A percentile compares a stretch with the other conserved stretches of the same genome.
Evolutionary conservation across 2,797 vertebrate genomes (phyloP).

Genomic region (Luscinia luscinia): DNA sequence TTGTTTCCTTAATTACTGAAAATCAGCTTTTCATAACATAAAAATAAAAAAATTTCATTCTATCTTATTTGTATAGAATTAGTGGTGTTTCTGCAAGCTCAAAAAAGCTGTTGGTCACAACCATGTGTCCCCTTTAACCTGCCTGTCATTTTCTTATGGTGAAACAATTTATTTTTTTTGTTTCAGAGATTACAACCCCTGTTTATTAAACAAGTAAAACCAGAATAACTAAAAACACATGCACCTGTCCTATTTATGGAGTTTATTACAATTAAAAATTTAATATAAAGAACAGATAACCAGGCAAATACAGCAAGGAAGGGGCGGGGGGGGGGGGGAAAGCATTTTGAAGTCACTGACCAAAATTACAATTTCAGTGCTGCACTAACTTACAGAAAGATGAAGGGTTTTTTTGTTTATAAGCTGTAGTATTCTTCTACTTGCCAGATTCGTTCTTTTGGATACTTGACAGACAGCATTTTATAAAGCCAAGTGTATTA

Average conservation of each 20-base stretch:
- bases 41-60: neutral
- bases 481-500: neutral
- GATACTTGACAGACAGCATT: neutral
- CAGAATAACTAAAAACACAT: neutral
- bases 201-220: slow-evolving; percentile 11
- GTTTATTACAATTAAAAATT: neutral
- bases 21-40: neutral
- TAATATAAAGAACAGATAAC: neutral
- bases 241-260: neutral
- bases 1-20: neutral
- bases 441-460: neutral
- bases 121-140: neutral
- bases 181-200: neutral
- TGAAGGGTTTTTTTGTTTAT: neutral
- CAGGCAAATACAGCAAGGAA: neutral
- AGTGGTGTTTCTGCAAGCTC: neutral
- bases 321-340: neutral
- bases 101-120: neutral
- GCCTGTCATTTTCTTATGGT: neutral
- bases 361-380: neutral
- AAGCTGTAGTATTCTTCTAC: neutral
- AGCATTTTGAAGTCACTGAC: neutral
- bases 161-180: neutral
- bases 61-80: neutral
- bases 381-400: neutral